Evolutionary conservation across 2,797 vertebrate genomes (phyloP).

Genomic region (Falco berigora): DNA sequence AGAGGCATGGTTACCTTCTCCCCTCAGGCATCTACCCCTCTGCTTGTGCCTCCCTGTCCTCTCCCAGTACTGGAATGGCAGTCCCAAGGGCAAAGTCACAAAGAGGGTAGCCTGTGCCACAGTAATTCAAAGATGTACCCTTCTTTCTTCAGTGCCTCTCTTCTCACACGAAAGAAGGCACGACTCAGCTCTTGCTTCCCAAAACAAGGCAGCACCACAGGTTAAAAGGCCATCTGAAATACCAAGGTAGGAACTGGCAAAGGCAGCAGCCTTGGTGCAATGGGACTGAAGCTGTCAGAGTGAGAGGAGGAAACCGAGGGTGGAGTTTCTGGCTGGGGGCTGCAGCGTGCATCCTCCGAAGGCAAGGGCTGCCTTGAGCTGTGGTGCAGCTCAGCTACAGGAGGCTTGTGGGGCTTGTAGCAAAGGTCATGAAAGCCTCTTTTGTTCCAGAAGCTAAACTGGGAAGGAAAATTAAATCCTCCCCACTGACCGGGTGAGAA

Average conservation of each 20-base stretch:
- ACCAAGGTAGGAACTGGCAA: not conserved
- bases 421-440: not conserved
- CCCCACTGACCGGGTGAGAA: not conserved
- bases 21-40: not conserved
- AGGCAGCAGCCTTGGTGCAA: not conserved
- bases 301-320: not conserved
- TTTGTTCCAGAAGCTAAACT: conserved; percentile 15
- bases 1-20: not conserved
- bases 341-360: not conserved
- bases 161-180: not conserved
- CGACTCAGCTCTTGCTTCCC: not conserved
- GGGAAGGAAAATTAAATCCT: conserved; percentile 26
- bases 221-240: not conserved
- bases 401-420: not conserved
- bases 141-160: not conserved
- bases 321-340: not conserved
- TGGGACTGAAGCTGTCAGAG: not conserved
- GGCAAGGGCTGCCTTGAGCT: not conserved
- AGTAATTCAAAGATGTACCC: not conserved
- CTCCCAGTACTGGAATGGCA: not conserved
- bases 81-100: not conserved
- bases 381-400: not conserved
- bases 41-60: not conserved
- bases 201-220: not conserved
- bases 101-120: rapidly evolving